These are phyloP conservation scores for Lynx canadensis DNA, from an alignment of 2,113 vertebrate genomes.

Conservation along the genomic window DNA sequence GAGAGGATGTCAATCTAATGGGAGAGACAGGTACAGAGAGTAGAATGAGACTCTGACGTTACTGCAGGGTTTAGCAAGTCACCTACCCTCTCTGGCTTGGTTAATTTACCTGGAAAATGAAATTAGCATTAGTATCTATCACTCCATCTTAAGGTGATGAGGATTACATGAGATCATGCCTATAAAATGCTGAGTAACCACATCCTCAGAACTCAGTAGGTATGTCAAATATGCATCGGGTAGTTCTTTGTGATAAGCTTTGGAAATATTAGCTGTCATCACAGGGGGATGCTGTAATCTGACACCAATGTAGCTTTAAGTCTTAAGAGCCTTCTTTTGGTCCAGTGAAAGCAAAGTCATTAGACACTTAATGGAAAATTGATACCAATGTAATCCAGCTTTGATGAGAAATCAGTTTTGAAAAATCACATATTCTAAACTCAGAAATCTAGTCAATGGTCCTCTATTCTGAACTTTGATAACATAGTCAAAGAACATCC, in stretches of 20 bases:
- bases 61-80: not conserved
- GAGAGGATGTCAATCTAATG: not conserved
- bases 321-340: not conserved
- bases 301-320: not conserved
- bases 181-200: too few relatives aligned
- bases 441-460: conserved; percentile 10
- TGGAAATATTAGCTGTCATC: not conserved
- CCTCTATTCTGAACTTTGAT: not conserved
- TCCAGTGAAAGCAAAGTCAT: not conserved
- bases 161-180: not conserved
- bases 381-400: not conserved
- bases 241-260: not conserved
- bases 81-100: not conserved
- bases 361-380: not conserved
- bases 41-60: not conserved
- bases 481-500: not conserved
- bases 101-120: not conserved
- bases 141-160: not conserved
- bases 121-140: not conserved
- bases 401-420: conserved; percentile 32
- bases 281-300: not conserved
- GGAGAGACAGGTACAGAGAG: not conserved
- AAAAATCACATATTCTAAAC: not conserved
- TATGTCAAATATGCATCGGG: rapidly evolving
- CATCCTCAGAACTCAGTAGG: not conserved